These are phyloP conservation scores for Camelus bactrianus DNA, from an alignment of 2,113 vertebrate species.

Conservation along the genomic window DNA sequence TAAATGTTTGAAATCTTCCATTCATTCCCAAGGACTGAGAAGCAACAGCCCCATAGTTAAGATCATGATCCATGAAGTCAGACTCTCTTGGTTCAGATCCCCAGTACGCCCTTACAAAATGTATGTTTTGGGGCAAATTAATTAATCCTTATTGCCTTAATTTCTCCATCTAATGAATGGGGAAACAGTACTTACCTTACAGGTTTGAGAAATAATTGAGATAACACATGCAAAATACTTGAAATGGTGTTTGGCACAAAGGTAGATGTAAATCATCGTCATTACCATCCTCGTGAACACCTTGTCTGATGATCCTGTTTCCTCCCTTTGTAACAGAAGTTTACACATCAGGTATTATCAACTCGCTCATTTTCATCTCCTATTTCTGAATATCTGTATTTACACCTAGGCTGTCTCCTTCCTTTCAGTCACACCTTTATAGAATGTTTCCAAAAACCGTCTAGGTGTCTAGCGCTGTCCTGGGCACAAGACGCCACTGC, in stretches of 20 bases:
- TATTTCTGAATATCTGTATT: background rate
- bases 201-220: conserved; percentile 19
- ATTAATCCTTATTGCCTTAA: conserved; percentile 27
- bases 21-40: background rate
- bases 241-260: background rate
- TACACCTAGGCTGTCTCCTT: background rate
- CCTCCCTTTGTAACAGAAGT: background rate
- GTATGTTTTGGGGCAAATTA: background rate
- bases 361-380: background rate
- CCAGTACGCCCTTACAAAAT: background rate
- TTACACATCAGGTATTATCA: background rate
- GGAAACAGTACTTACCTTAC: background rate
- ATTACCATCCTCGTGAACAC: background rate
- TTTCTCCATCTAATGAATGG: background rate
- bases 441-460: background rate
- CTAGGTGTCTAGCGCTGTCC: background rate
- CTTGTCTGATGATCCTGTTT: background rate
- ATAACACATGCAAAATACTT: background rate
- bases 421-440: background rate
- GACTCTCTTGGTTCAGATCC: background rate
- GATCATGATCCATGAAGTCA: background rate
- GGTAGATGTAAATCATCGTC: background rate
- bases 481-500: background rate
- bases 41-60: background rate
- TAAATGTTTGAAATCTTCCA: background rate